Percentiles rank a stretch among this genome's conserved stretches.
phyloP scores from a whole-genome alignment of 2,888 invertebrate genomes.

The Tethea ocularis region DNA sequence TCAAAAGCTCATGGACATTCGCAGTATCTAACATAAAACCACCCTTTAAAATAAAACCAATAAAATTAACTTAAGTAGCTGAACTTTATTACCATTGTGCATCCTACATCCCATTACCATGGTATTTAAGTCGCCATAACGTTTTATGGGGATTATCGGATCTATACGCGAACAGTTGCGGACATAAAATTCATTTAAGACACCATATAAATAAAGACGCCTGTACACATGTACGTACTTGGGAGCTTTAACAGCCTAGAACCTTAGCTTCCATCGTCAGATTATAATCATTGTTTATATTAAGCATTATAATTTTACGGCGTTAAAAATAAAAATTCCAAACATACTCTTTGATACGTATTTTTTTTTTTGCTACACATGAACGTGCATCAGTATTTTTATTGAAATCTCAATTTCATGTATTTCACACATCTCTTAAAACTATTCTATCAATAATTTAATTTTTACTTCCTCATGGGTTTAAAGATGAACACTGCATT shows the following conservation, averaged over 20 bases:
- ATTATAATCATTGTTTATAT: not conserved
- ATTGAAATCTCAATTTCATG: no score
- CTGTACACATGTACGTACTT: not conserved
- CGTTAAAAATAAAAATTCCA: no score
- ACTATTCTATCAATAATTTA: no score
- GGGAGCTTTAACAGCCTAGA: not conserved
- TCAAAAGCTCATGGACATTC: not conserved
- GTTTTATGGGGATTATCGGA: conserved; percentile 25
- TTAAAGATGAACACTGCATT: no score
- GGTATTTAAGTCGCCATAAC: conserved; percentile 24
- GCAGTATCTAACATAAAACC: not conserved
- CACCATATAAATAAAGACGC: not conserved
- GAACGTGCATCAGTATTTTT: no score
- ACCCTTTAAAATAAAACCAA: not conserved
- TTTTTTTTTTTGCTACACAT: no score
- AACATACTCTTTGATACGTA: no score
- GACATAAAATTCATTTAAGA: not conserved
- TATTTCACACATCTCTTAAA: no score
- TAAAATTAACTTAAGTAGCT: not conserved
- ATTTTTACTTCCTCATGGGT: no score
- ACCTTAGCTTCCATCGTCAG: not conserved
- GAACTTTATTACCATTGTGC: not conserved
- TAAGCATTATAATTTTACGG: no score
- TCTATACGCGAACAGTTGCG: not conserved
- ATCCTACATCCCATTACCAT: conserved; percentile 20